phyloP scores from a whole-genome alignment of 2,113 vertebrate genomes.

The Anarhynchus alexandrinus region DNA sequence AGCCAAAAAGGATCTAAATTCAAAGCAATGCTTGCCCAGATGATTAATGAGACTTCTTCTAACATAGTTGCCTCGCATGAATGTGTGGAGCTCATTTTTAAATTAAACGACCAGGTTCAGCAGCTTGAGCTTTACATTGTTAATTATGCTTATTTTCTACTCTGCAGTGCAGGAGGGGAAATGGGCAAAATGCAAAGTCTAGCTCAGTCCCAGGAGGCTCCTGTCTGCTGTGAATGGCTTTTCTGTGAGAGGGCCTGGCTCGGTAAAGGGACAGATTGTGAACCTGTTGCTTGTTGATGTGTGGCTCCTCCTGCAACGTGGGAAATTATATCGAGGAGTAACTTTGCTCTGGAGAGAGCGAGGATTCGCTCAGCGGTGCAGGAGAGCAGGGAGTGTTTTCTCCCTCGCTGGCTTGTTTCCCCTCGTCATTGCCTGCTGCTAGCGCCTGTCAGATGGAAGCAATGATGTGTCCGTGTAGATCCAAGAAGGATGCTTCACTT shows the following conservation, averaged over 20 bases:
- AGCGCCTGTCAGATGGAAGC: not conserved
- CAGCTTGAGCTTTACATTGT: not conserved
- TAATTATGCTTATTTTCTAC: not conserved
- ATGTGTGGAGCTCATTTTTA: not conserved
- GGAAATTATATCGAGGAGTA: not conserved
- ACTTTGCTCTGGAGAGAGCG: not conserved
- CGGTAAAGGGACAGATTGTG: not conserved
- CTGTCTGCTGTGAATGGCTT: not conserved
- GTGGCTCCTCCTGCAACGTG: not conserved
- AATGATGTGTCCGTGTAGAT: not conserved
- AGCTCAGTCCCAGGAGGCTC: not conserved
- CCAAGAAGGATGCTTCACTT: not conserved
- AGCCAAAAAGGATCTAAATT: not conserved
- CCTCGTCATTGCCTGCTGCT: not conserved
- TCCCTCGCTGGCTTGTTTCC: not conserved
- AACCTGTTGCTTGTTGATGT: conserved; percentile 12
- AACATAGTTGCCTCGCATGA: not conserved
- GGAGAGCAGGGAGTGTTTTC: not conserved
- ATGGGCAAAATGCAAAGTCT: not conserved
- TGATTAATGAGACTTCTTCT: not conserved
- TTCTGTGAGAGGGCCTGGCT: not conserved
- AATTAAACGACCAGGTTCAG: not conserved
- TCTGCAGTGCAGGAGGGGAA: not conserved
- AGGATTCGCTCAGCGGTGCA: not conserved
- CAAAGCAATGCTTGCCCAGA: not conserved